A percentile compares a stretch with the other conserved stretches of the same genome.
Conservation (phyloP, 2,113 vertebrate genomes). For the Aphyosemion australe region DNA sequence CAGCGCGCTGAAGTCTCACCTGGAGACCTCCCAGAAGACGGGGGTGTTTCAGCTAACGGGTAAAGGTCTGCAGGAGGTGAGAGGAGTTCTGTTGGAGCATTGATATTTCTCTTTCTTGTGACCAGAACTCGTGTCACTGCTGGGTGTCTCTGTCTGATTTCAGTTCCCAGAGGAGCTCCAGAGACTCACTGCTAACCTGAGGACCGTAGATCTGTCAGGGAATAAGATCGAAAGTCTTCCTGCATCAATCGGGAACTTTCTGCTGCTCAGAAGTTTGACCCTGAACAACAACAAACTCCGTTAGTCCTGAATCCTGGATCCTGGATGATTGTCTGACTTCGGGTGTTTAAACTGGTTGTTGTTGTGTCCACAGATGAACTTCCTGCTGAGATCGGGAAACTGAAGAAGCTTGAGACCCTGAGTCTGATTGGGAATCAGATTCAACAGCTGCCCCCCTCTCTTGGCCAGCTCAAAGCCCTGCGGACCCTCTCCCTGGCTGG, state of each 20-base stretch:
- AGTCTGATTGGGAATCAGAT: conserved; percentile 89
- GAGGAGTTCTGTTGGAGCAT: neutral
- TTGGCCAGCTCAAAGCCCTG: conserved; percentile 89
- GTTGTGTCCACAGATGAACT: conserved; percentile 70
- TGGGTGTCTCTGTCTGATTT: neutral
- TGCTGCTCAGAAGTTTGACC: conserved; percentile 89
- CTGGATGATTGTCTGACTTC: neutral
- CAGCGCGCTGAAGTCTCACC: conserved; percentile 92
- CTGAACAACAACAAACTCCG: conserved; percentile 91
- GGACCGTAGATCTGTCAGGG: conserved; percentile 91
- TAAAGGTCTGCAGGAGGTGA: conserved; percentile 91
- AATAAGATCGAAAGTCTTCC: conserved; percentile 93
- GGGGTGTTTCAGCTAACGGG: conserved; percentile 96
- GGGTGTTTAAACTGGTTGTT: neutral
- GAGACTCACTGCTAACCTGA: conserved; percentile 87
- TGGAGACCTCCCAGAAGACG: conserved; percentile 98
- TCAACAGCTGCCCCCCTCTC: conserved; percentile 79
- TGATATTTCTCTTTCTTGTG: no score
- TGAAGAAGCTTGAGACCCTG: conserved; percentile 94
- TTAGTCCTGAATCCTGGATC: conserved; percentile 68
- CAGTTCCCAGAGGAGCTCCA: conserved; percentile 97
- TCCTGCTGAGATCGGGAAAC: conserved; percentile 88
- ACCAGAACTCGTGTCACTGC: no score
- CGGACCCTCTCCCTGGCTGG: conserved; percentile 90
- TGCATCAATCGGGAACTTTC: conserved; percentile 86